A percentile compares a stretch with the other conserved stretches of the same genome.
Conservation (phyloP, 2,113 vertebrate genomes). For the Meles meles region DNA sequence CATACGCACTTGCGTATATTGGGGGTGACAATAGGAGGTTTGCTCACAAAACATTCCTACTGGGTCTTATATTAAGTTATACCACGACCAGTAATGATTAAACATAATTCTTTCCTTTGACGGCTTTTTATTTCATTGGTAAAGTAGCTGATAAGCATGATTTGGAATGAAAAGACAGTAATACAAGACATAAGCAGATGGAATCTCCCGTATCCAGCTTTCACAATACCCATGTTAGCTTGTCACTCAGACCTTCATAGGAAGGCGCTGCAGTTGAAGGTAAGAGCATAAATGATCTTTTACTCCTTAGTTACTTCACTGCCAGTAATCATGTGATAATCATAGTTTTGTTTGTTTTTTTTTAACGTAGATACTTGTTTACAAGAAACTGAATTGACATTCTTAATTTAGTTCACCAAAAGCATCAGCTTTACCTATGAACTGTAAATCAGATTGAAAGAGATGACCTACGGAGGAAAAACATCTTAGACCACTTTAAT, state of each 20-base stretch:
- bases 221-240: not conserved
- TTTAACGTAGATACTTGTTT: not conserved
- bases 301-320: not conserved
- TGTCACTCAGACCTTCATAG: not conserved
- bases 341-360: not conserved
- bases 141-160: not conserved
- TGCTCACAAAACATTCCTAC: not conserved
- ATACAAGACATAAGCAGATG: not conserved
- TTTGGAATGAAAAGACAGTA: not conserved
- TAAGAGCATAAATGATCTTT: not conserved
- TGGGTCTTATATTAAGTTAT: not conserved
- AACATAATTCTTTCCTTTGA: not conserved
- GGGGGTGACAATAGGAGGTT: not conserved
- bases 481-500: not conserved
- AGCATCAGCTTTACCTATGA: not conserved
- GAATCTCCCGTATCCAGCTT: not conserved
- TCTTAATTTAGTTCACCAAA: slow-evolving; percentile 8
- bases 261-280: not conserved
- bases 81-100: not conserved
- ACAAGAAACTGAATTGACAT: slow-evolving; percentile 3
- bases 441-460: not conserved
- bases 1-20: not conserved
- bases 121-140: not conserved
- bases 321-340: not conserved
- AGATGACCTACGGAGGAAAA: not conserved